Evolutionary conservation across 1,140 invertebrate species (phyloP).

Genomic region (Drosophila ironensis): DNA sequence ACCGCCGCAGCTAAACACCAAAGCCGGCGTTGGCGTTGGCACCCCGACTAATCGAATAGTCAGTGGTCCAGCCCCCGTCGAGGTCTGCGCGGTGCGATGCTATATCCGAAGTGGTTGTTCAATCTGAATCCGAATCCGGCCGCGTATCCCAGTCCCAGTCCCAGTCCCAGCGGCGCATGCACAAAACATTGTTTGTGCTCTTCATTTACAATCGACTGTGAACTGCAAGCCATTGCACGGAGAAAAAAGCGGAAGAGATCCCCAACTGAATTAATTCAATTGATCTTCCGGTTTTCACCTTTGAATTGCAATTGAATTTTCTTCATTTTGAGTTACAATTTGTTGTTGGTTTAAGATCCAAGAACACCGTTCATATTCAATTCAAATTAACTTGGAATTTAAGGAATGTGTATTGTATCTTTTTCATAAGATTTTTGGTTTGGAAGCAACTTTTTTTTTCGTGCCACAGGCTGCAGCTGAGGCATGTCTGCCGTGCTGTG

Average conservation of each 20-base stretch:
- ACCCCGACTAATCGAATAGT: conserved; percentile 72
- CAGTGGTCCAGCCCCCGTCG: conserved; percentile 51
- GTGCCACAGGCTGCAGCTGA: conserved; percentile 30
- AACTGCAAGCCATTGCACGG: conserved; percentile 40
- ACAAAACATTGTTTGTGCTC: conserved; percentile 62
- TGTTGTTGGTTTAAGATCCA: too few relatives aligned
- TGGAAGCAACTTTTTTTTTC: background rate
- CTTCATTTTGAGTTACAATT: too few relatives aligned
- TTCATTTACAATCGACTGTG: conserved; percentile 66
- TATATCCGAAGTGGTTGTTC: conserved; percentile 5
- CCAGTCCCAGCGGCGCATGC: conserved; percentile 14
- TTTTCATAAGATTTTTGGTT: too few relatives aligned
- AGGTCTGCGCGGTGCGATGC: conserved; percentile 34
- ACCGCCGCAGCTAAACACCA: background rate
- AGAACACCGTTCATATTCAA: too few relatives aligned
- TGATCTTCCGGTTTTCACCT: too few relatives aligned
- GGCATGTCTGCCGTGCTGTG: conserved; percentile 42
- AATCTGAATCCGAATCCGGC: conserved; percentile 9
- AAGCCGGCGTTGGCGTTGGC: conserved; percentile 56
- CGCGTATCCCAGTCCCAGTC: conserved; percentile 8
- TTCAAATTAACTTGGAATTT: too few relatives aligned
- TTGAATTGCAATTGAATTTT: too few relatives aligned
- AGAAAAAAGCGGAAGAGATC: background rate
- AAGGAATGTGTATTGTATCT: too few relatives aligned
- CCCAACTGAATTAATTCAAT: too few relatives aligned